A percentile compares a stretch with the other conserved stretches of the same genome.
These are phyloP conservation scores for Perca fluviatilis DNA, from an alignment of 2,113 vertebrate species.

Conservation along the genomic window DNA sequence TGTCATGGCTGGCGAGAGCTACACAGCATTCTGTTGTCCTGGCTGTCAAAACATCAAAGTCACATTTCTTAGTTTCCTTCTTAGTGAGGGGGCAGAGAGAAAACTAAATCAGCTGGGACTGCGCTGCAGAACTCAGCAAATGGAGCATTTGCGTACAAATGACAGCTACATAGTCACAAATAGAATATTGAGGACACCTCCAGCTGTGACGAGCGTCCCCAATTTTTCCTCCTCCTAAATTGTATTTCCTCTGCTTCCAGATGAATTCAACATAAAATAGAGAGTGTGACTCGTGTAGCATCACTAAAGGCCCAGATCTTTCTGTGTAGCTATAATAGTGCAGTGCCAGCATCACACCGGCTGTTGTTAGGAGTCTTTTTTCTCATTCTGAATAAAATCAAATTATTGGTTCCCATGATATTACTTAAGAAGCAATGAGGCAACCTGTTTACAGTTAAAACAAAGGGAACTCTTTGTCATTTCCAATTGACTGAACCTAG, in stretches of 20 bases:
- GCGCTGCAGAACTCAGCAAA: slow-evolving; percentile 62
- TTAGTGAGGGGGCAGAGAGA: slow-evolving; percentile 40
- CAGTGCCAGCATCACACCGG: slow-evolving; percentile 13
- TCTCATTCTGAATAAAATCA: slow-evolving; percentile 6
- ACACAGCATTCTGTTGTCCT: slow-evolving; percentile 49
- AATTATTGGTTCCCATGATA: slow-evolving; percentile 36
- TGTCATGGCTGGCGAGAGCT: slow-evolving; percentile 42
- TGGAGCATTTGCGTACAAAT: slow-evolving; percentile 62
- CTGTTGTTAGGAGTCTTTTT: neutral
- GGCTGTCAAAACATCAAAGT: slow-evolving; percentile 70
- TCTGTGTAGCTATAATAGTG: slow-evolving; percentile 8
- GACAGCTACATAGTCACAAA: slow-evolving; percentile 67
- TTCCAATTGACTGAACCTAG: neutral
- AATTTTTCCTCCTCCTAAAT: slow-evolving; percentile 45
- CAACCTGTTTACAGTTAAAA: slow-evolving; percentile 13
- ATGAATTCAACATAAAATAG: slow-evolving; percentile 49
- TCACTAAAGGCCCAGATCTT: slow-evolving; percentile 15
- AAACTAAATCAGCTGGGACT: slow-evolving; percentile 56
- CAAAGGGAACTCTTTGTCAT: slow-evolving; percentile 28
- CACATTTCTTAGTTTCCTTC: slow-evolving; percentile 61
- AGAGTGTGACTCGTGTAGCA: slow-evolving; percentile 29
- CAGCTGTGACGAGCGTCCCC: slow-evolving; percentile 51
- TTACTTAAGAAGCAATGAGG: slow-evolving; percentile 7
- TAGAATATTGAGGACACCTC: slow-evolving; percentile 65
- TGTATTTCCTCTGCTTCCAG: slow-evolving; percentile 41